A percentile compares a stretch with the other conserved stretches of the same genome.
Conservation (phyloP, 2,888 invertebrate genomes). For the Lycophotia porphyrea region DNA sequence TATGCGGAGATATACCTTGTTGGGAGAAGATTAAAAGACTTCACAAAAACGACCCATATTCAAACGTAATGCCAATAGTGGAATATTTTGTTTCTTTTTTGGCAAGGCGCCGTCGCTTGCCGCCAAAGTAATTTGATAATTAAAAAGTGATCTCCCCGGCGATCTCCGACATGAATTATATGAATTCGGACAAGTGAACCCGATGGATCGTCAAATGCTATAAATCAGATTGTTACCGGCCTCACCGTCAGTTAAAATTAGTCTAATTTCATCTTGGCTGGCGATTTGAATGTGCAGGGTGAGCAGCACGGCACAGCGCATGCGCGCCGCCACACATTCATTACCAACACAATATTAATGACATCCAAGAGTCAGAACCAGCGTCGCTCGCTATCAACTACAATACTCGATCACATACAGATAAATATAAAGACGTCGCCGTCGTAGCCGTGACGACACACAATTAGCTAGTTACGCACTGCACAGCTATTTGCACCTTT, state of each 20-base stretch:
- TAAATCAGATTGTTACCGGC: constrained; percentile 70
- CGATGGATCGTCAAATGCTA: constrained; percentile 64
- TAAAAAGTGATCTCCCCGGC: constrained; percentile 49
- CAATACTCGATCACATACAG: constrained; percentile 43
- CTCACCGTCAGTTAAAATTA: constrained; percentile 77
- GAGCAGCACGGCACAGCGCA: constrained; percentile 68
- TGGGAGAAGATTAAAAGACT: background rate
- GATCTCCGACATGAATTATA: constrained; percentile 45
- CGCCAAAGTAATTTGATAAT: constrained; percentile 44
- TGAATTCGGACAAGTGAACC: constrained; percentile 38
- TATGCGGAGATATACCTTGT: background rate
- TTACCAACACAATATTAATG: constrained; percentile 65
- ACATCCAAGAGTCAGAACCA: constrained; percentile 49
- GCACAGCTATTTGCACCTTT: constrained; percentile 69
- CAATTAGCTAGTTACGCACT: constrained; percentile 69
- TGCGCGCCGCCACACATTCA: constrained; percentile 68
- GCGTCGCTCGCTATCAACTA: constrained; percentile 32
- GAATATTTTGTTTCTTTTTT: constrained; percentile 42
- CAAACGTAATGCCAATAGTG: constrained; percentile 45
- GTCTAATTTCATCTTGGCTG: constrained; percentile 85
- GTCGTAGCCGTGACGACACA: constrained; percentile 68
- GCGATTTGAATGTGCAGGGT: constrained; percentile 61
- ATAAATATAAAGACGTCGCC: constrained; percentile 58
- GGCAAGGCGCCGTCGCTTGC: constrained; percentile 47
- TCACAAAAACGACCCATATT: constrained; percentile 9